Evolutionary conservation across 2,797 vertebrate genomes (phyloP).

Genomic region (Myotis planiceps): DNA sequence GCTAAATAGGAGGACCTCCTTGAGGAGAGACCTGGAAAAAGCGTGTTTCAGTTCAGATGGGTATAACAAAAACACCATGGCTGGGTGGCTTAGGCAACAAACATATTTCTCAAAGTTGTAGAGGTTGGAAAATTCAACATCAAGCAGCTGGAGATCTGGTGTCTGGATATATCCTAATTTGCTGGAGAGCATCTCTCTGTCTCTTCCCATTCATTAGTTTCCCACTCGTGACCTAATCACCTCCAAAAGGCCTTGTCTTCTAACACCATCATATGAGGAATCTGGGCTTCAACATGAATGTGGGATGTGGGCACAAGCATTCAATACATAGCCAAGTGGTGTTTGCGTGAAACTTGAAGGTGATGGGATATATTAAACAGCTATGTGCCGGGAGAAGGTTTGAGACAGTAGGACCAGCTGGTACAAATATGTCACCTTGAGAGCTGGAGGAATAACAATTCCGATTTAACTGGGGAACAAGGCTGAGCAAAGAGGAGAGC

Average conservation of each 20-base stretch:
- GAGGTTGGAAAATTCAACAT: not conserved
- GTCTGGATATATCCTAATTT: not conserved
- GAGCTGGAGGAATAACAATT: rapidly evolving
- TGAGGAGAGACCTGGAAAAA: not conserved
- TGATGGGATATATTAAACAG: not conserved
- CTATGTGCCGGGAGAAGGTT: rapidly evolving
- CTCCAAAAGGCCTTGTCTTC: not conserved
- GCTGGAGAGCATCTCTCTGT: not conserved
- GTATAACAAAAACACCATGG: not conserved
- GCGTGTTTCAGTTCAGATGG: not conserved
- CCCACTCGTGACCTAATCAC: not conserved
- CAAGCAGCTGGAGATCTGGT: not conserved
- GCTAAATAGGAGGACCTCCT: not conserved
- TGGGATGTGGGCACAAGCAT: not conserved
- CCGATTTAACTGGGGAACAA: rapidly evolving
- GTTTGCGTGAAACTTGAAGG: not conserved
- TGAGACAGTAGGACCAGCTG: too few species aligned
- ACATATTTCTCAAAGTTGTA: not conserved
- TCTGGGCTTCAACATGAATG: not conserved
- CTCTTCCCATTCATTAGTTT: not conserved
- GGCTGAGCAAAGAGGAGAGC: rapidly evolving
- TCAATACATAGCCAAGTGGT: not conserved
- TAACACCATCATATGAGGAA: not conserved
- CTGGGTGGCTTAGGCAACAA: not conserved
- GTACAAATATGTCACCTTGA: not conserved